Percentiles rank a stretch among this genome's conserved stretches.
phyloP scores from a whole-genome alignment of 2,113 vertebrate species.

The Megalops atlanticus region DNA sequence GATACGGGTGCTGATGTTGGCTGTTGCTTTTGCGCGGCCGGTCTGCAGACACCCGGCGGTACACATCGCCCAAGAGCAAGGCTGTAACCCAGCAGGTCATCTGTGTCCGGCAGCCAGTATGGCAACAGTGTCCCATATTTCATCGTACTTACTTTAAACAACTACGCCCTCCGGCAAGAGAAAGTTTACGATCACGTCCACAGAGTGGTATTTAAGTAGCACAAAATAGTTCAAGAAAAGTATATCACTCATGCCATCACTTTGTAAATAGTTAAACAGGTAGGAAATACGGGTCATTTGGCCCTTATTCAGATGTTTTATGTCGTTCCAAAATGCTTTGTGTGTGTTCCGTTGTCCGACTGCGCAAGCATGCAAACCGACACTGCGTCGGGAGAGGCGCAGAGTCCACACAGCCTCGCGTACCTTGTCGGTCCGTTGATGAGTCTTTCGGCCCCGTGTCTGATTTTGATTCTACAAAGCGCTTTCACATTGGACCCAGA shows the following conservation, averaged over 20 bases:
- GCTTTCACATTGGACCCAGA: slow-evolving; percentile 6
- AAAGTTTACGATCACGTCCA: background rate
- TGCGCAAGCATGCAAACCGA: background rate
- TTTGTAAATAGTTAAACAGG: background rate
- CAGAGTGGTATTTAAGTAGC: background rate
- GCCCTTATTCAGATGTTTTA: background rate
- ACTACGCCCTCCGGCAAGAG: background rate
- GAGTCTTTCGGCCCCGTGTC: background rate
- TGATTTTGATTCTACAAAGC: background rate
- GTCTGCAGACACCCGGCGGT: background rate
- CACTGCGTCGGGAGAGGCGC: background rate
- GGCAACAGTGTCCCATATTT: background rate
- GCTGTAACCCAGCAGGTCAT: slow-evolving; percentile 3
- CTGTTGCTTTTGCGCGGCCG: background rate
- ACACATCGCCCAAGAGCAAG: background rate
- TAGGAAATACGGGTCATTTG: background rate
- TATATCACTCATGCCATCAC: background rate
- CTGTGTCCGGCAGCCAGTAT: background rate
- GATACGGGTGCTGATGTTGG: background rate
- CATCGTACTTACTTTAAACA: background rate
- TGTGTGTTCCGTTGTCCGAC: background rate
- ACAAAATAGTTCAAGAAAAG: background rate
- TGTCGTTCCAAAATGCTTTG: background rate
- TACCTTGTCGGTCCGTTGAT: background rate
- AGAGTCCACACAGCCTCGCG: background rate